phyloP scores from a whole-genome alignment of 2,888 invertebrate genomes.

The Caprella mutica region DNA sequence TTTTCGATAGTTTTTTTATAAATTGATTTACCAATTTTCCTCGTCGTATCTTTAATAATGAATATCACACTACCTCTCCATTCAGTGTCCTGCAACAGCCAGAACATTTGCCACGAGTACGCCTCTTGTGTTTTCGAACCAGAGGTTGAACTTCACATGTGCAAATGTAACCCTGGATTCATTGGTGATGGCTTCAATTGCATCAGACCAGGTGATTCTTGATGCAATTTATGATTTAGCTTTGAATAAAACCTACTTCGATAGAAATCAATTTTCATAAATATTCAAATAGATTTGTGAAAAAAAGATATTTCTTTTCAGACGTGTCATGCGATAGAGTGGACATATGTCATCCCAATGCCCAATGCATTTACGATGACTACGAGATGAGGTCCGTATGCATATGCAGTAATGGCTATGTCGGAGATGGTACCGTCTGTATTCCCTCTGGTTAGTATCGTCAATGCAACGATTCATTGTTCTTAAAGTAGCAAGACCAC shows the following conservation, averaged over 20 bases:
- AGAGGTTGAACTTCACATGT: constrained; percentile 36
- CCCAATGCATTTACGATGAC: constrained; percentile 53
- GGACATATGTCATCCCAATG: constrained; percentile 65
- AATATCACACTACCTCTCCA: neutral
- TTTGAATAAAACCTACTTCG: neutral
- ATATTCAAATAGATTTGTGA: neutral
- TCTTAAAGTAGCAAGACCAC: too few species aligned
- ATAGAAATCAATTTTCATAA: neutral
- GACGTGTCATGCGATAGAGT: constrained; percentile 39
- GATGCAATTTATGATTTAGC: neutral
- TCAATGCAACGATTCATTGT: too few species aligned
- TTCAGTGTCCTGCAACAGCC: constrained; percentile 52
- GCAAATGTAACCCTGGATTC: constrained; percentile 44
- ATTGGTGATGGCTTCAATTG: constrained; percentile 43
- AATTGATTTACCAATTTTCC: too few species aligned
- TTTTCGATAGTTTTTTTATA: too few species aligned
- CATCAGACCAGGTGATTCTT: constrained; percentile 38
- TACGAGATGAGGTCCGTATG: constrained; percentile 40
- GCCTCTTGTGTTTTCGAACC: constrained; percentile 39
- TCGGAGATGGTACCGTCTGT: constrained; percentile 46
- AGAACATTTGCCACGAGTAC: constrained; percentile 45
- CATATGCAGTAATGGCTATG: constrained; percentile 47
- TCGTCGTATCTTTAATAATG: too few species aligned
- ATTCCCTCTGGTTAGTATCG: constrained; percentile 29
- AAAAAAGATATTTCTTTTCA: constrained; percentile 31